Evolutionary conservation across 2,797 vertebrate genomes (phyloP), one percentile per base, ranked within the genome.

Genomic region (Menidia menidia): DNA sequence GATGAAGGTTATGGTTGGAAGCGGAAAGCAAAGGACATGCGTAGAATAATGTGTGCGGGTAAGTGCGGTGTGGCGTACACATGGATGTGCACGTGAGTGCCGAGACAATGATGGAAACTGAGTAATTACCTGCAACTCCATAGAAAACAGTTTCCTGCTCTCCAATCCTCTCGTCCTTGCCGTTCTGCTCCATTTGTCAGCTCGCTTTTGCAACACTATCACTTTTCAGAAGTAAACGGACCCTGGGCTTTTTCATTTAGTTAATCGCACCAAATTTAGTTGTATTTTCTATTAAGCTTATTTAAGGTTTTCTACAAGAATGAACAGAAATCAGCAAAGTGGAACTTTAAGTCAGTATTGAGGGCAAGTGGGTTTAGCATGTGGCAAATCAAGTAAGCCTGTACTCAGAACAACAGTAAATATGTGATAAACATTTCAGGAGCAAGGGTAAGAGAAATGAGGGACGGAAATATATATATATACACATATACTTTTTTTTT

Each of bases 101-200:
- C 19, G 12, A 31, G 68, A 19, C 14, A 66, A 33, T 61, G 63
- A 56, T 69, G 67, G 64, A 44, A 83, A 79, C 5, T 58, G 59
- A 74, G 42, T 73, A 86, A 84, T 85, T 72, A 81, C 64, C 73
- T 68, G 45, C 51, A 75, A 39, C 67, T 71, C n/a, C 15, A 3
- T 42, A 71, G 53, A 68, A 30, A 39, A 16, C 53, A 53, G 44
- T 47, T 50, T 45, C 19, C 6, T 45, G 14, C 50, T 52, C 50
- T 30, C 25, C 50, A 30, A 30, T 52, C 50, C 50, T 52, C 50
- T 25, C 25, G 31, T 25, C 25, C 4, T 16, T 31, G 25, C 50
- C 15, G 12, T 30, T 52, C 30, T 52, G 50, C 50, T 52, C 50
- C 14, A 7, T 52, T 52, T 30, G 18, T 30, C 50, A 52, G 30